phyloP scores from a whole-genome alignment of 1,140 invertebrate species.

The Ephestia elutella region DNA sequence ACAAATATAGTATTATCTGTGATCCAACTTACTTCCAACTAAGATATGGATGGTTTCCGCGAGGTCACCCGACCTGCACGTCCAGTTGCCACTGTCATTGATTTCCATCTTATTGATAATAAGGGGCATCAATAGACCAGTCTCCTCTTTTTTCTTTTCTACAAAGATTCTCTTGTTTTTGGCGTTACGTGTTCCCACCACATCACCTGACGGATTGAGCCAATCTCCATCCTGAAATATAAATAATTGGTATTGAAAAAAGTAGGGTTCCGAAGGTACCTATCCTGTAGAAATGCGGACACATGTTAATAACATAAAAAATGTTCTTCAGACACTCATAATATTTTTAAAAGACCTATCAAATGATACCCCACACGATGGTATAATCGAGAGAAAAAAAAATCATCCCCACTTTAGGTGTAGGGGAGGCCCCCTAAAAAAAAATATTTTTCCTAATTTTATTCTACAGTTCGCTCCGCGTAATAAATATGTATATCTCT shows the following conservation, averaged over 20 bases:
- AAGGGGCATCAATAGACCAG: slow-evolving; percentile 33
- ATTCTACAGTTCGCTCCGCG: no score
- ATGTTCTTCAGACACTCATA: no score
- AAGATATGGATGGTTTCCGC: slow-evolving; percentile 48
- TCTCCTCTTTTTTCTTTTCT: slow-evolving; percentile 40
- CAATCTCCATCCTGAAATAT: slow-evolving; percentile 50
- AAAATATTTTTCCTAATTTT: no score
- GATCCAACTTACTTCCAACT: slow-evolving; percentile 49
- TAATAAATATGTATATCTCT: no score
- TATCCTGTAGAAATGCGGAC: no score
- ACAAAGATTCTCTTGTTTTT: slow-evolving; percentile 50
- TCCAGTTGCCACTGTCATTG: slow-evolving; percentile 57
- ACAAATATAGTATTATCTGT: neutral
- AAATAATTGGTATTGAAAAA: neutral
- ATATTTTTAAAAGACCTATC: no score
- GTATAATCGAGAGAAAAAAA: no score
- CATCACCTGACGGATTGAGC: slow-evolving; percentile 41
- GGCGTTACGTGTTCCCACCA: slow-evolving; percentile 36
- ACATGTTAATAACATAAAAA: no score
- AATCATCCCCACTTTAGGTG: no score
- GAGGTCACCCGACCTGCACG: slow-evolving; percentile 48
- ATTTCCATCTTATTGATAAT: slow-evolving; percentile 51
- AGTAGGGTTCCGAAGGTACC: no score
- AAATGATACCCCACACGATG: no score
- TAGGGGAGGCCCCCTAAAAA: no score